A percentile compares a stretch with the other conserved stretches of the same genome.
Conservation (phyloP, 2,113 vertebrate species). For the Phaethon lepturus region DNA sequence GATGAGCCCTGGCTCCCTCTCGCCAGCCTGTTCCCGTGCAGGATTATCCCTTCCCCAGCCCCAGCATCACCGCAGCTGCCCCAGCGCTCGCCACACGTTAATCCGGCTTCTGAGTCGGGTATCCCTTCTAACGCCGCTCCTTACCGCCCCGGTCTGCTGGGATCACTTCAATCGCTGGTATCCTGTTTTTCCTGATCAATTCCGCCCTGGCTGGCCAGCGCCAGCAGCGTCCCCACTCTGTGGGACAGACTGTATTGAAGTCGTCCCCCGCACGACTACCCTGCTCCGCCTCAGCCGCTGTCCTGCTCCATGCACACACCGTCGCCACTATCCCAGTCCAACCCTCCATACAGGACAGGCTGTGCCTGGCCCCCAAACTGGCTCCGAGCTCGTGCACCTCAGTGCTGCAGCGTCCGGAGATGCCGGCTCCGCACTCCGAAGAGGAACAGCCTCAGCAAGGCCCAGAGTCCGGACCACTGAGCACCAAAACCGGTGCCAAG, state of each 20-base stretch:
- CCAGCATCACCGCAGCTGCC: not conserved
- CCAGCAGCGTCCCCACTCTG: not conserved
- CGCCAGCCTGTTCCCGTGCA: fast-evolving
- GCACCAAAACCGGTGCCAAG: not conserved
- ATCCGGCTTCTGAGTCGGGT: fast-evolving
- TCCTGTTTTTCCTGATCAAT: not conserved
- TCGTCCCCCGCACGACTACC: not conserved
- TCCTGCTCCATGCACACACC: not conserved
- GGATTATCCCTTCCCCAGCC: not conserved
- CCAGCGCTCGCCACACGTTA: fast-evolving
- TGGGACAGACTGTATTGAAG: fast-evolving
- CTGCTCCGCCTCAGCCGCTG: not conserved
- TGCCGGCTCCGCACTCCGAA: not conserved
- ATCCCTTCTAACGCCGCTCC: not conserved
- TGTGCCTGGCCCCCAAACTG: not conserved
- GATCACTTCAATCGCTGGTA: not conserved
- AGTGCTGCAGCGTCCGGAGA: not conserved
- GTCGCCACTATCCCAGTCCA: fast-evolving
- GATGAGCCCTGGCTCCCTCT: not conserved
- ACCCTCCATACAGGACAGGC: not conserved
- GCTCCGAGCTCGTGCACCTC: not conserved
- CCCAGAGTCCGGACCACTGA: not conserved
- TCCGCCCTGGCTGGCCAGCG: not conserved
- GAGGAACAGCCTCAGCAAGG: not conserved
- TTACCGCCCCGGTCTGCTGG: fast-evolving